Conservation (phyloP, 2,888 invertebrate genomes). For the Pheosia gnoma region DNA sequence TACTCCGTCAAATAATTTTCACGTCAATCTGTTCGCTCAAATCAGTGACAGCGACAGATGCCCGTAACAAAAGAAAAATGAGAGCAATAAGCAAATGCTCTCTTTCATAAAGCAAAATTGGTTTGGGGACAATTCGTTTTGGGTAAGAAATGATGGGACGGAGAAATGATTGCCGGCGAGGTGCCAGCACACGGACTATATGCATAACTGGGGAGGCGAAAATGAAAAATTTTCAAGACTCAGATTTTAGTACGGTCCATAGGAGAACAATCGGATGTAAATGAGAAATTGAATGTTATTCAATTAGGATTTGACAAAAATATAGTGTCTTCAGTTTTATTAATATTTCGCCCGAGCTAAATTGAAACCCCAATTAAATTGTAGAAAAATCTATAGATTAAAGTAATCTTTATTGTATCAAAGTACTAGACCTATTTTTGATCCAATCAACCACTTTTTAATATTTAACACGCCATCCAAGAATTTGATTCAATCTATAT, state of each 20-base stretch:
- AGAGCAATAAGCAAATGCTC: conserved; percentile 77
- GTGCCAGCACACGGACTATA: conserved; percentile 10
- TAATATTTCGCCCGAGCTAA: no score
- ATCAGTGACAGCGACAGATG: conserved; percentile 68
- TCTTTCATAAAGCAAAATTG: conserved; percentile 78
- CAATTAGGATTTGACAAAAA: neutral
- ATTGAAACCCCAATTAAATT: no score
- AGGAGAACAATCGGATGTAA: neutral
- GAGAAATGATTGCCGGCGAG: conserved; percentile 57
- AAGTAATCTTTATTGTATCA: no score
- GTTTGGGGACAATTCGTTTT: conserved; percentile 70
- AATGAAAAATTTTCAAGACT: conserved; percentile 28
- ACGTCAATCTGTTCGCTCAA: conserved; percentile 55
- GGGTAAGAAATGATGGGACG: conserved; percentile 57
- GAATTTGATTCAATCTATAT: conserved; percentile 16
- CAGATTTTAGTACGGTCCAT: conserved; percentile 27
- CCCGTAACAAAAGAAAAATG: conserved; percentile 68
- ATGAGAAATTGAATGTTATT: neutral
- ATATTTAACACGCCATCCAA: neutral
- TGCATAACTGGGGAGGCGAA: conserved; percentile 17
- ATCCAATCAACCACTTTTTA: no score
- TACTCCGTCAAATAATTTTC: conserved; percentile 34
- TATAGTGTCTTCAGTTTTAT: no score
- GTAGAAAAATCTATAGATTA: no score
- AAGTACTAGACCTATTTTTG: no score